Conservation (phyloP, 2,113 vertebrate species). For the Lichenostomus cassidix region DNA sequence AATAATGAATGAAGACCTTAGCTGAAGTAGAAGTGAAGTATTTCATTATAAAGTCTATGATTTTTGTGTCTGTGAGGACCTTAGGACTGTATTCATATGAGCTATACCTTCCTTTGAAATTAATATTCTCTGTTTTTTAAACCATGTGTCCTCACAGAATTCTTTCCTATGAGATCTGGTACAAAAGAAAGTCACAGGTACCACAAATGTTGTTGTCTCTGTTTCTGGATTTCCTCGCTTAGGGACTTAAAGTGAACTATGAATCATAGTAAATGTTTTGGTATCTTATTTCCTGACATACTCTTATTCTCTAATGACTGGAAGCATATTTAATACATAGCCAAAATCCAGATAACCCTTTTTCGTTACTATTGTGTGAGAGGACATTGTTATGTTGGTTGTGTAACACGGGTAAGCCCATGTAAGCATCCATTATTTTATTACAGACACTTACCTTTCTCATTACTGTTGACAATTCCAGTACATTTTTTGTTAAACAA, state of each 20-base stretch:
- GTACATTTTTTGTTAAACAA: background rate
- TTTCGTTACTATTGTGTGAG: background rate
- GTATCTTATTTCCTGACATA: background rate
- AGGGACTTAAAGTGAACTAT: background rate
- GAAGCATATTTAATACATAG: background rate
- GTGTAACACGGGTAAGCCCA: background rate
- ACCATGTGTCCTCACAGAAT: background rate
- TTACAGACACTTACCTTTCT: background rate
- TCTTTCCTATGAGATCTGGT: background rate
- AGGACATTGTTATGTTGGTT: background rate
- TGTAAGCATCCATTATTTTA: background rate
- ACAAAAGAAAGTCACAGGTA: background rate
- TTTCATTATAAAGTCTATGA: background rate
- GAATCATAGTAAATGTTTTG: background rate
- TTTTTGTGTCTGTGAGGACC: background rate
- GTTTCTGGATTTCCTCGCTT: background rate
- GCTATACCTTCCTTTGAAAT: background rate
- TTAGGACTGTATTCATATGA: background rate
- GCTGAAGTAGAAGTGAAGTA: background rate
- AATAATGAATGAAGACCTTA: background rate
- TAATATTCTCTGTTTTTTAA: background rate
- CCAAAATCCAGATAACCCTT: background rate
- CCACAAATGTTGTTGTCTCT: background rate
- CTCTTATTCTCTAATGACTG: background rate
- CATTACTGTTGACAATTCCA: background rate